Conservation (phyloP, 1,140 invertebrate species). For the Cyphomyrmex costatus region DNA sequence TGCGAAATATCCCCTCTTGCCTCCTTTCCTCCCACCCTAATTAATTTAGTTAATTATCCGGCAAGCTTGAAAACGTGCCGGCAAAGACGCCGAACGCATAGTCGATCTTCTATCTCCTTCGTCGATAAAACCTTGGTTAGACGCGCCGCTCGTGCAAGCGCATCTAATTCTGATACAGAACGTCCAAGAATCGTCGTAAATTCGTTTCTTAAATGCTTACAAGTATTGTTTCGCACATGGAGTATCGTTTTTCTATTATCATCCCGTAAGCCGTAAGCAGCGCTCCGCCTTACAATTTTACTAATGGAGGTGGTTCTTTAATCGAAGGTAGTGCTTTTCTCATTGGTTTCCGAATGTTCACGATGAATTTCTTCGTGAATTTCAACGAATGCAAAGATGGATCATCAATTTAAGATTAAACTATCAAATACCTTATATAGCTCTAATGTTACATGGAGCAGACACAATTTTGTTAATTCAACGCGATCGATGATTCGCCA, state of each 20-base stretch:
- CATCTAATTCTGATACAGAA: background rate
- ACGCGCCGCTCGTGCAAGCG: background rate
- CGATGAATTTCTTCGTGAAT: conserved; percentile 23
- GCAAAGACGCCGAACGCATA: conserved; percentile 21
- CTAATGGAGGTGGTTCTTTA: conserved; percentile 49
- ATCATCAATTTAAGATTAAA: conserved; percentile 17
- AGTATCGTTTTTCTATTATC: conserved; percentile 11
- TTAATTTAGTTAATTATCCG: conserved; percentile 80
- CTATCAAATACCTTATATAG: background rate
- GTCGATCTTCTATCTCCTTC: conserved; percentile 36
- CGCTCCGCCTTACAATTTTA: conserved; percentile 38
- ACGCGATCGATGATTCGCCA: background rate
- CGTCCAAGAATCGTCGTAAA: conserved; percentile 51
- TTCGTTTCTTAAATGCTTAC: background rate
- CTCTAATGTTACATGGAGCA: background rate
- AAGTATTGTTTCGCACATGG: background rate
- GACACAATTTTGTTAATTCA: conserved; percentile 3
- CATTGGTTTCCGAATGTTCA: conserved; percentile 29
- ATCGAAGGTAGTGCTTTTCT: conserved; percentile 34
- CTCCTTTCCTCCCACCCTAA: conserved; percentile 58
- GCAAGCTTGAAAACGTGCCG: conserved; percentile 68
- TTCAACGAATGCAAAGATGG: background rate
- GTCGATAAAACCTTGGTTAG: conserved; percentile 49
- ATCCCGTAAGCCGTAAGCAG: background rate
- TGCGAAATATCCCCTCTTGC: conserved; percentile 69